Percentiles rank a stretch among this genome's conserved stretches.
Conservation (phyloP, 2,888 invertebrate species). For the Seladonia tumulorum region DNA sequence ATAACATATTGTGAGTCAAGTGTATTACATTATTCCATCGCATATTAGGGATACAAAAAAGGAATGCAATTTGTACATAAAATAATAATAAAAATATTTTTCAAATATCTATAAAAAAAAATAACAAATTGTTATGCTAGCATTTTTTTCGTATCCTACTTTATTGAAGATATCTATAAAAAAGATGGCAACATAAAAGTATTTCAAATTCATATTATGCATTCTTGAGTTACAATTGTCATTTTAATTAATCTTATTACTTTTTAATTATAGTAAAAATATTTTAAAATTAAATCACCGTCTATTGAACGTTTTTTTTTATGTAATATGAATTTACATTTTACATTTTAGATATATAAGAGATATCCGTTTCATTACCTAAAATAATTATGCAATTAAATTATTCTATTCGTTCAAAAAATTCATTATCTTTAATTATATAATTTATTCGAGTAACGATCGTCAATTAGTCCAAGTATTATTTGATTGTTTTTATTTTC, state of each 20-base stretch:
- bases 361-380: too few species aligned
- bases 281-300: too few species aligned
- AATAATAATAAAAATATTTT: constrained; percentile 8
- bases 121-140: not conserved
- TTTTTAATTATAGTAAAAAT: too few species aligned
- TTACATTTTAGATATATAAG: too few species aligned
- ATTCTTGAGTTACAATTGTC: not conserved
- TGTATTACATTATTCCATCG: constrained; percentile 4
- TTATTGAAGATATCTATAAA: not conserved
- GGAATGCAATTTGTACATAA: constrained; percentile 21
- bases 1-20: constrained; percentile 2
- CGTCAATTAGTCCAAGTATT: too few species aligned
- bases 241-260: not conserved
- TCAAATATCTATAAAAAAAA: constrained; percentile 29
- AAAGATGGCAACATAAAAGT: not conserved
- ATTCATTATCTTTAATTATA: too few species aligned
- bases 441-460: too few species aligned
- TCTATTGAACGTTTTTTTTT: too few species aligned
- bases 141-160: not conserved
- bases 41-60: constrained; percentile 24
- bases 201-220: not conserved
- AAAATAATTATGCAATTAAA: too few species aligned
- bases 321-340: too few species aligned
- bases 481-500: too few species aligned
- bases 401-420: too few species aligned